These are phyloP conservation scores for Lottia scabra DNA, from an alignment of 2,888 invertebrate genomes.

Conservation along the genomic window DNA sequence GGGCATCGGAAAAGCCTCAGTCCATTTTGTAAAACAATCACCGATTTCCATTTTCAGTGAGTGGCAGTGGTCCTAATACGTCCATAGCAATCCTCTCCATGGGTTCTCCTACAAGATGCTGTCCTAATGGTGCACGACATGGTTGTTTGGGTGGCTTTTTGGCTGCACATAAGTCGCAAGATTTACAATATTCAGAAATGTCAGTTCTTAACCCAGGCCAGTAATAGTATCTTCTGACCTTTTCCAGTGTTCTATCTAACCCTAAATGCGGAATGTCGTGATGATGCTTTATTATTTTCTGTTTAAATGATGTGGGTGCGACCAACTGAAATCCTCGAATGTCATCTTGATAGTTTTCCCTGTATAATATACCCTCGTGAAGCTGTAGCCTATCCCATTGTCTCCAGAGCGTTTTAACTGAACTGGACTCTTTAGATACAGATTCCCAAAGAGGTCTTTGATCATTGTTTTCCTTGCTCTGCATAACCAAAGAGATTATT, in stretches of 20 bases:
- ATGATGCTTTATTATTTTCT: too few species aligned
- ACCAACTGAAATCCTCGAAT: too few species aligned
- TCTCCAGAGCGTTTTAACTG: not conserved
- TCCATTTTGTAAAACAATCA: constrained; percentile 16
- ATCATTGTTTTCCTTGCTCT: not conserved
- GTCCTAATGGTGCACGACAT: not conserved
- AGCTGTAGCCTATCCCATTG: not conserved
- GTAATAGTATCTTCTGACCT: too few species aligned
- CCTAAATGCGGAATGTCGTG: too few species aligned
- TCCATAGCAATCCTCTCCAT: constrained; percentile 12
- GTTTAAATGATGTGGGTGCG: too few species aligned
- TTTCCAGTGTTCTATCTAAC: too few species aligned
- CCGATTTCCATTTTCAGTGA: constrained; percentile 6
- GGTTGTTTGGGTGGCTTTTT: too few species aligned
- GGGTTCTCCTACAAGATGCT: constrained; percentile 6
- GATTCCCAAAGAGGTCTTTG: not conserved
- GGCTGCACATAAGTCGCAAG: too few species aligned
- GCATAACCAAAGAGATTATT: too few species aligned
- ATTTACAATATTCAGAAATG: too few species aligned
- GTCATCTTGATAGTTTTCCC: not conserved
- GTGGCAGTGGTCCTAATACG: constrained; percentile 9
- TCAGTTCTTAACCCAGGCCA: too few species aligned
- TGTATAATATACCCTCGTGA: not conserved
- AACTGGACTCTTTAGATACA: not conserved
- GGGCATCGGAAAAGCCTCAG: constrained; percentile 9